A percentile compares a stretch with the other conserved stretches of the same genome.
Conservation (phyloP, 2,797 vertebrate genomes). For the Scolopax rusticola region DNA sequence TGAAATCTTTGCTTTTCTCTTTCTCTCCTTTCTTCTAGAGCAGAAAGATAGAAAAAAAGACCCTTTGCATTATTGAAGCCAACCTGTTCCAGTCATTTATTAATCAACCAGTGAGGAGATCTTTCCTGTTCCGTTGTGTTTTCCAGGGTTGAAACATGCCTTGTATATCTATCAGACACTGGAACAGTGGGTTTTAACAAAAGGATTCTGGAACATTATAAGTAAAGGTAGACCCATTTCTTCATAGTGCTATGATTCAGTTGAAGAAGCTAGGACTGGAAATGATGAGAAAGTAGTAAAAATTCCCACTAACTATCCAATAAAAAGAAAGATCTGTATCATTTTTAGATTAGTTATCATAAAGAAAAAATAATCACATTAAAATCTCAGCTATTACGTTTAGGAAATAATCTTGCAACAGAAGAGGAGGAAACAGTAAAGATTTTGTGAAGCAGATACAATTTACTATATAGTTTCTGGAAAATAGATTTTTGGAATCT, state of each 20-base stretch:
- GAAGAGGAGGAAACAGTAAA: background rate
- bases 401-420: background rate
- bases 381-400: background rate
- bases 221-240: background rate
- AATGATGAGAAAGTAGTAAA: background rate
- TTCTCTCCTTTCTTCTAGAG: background rate
- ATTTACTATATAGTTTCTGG: slow-evolving; percentile 8
- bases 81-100: background rate
- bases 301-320: background rate
- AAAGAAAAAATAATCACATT: slow-evolving; percentile 15
- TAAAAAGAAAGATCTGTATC: background rate
- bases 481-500: slow-evolving; percentile 35
- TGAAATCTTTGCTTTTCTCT: background rate
- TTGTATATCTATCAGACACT: background rate
- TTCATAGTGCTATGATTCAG: background rate
- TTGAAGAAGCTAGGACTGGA: slow-evolving; percentile 6
- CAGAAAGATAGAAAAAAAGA: background rate
- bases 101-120: background rate
- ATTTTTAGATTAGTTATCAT: slow-evolving; percentile 10
- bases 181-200: background rate
- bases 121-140: background rate
- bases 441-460: background rate
- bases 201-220: background rate
- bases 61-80: background rate
- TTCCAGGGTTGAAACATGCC: background rate